Base-by-base conservation (phyloP, 2,797 vertebrate species). In the Amblyopsis hoosieri region DNA sequence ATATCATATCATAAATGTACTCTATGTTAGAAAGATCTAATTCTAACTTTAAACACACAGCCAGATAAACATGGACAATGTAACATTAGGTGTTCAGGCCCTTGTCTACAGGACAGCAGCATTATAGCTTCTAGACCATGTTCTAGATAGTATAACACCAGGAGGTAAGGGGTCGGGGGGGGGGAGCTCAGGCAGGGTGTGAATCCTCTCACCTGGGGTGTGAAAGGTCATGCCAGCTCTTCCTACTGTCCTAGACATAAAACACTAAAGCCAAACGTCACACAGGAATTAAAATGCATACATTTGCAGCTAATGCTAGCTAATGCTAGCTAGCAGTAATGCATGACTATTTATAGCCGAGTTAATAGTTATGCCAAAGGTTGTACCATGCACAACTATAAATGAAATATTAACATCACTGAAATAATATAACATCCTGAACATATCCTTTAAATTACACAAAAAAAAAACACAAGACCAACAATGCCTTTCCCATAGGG, bases 191-290 rank as follows among this genome's bases (percentile, higher is more conserved):
- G 50, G 45, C 66, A 13, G 60, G 62, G 67, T 29, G 48, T 57
- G 68, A 76, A 67, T 67, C 42, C 74, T 62, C 60, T 79, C 74
- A 76, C 64, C 56, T 45, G 47, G 60, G 55, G 58, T 75, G 72
- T 73, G 78, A 79, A 79, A 78, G 61, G 64, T 81, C 72, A 64
- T 12, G 47, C 61, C 53, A 55, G 58, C 54, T 69, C 59, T 17
- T 11, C 15, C 14, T 58, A 37, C 17, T 23, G 45, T 10, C 47
- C 54, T 57, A 48, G 15, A 12, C 6, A 37, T 37, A 37, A 37
- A 37, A 37, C 37, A 37, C 9, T 7, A 37, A 37, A 37, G 37
- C 37, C 37, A 37, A 37, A 9, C 6, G 65, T 63, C 55, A 64
- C 37, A 13, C 4, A 8, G 23, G 42, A 66, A 49, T 52, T 69